Base-by-base conservation (phyloP, 2,888 invertebrate genomes). In the Biston stratarius region DNA sequence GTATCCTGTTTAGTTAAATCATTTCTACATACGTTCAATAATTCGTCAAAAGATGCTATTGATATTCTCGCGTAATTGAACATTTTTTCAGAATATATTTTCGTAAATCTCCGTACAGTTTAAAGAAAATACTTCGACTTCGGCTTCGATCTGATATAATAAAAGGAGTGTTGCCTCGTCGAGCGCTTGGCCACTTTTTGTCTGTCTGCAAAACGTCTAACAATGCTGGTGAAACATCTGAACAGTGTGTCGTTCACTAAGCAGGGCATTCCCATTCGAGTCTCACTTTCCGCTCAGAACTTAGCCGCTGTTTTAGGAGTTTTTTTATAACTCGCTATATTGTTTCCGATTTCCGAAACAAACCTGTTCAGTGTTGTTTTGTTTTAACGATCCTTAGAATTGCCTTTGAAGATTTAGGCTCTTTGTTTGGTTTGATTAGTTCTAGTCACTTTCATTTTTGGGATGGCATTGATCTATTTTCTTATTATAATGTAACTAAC, bases 301-400 rank as follows among this genome's bases (percentile, higher is more conserved):
- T 75, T 76, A 66, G 68, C 70, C 59, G 67, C 65, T 57, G 67
- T 71, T 74, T 74, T 73, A 71, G 68, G 70, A 69, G 67, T 72
- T 72, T 74, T n/a, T 76, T 74, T 76, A 71, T 67, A 70, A 70
- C 65, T 70, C 48, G 52, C 62, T 59, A 57, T 53, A 64, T 64
- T 69, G 67, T 69, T 69, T 71, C 63, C 70, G 64, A 69, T 69
- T 69, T 63, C 48, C 61, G 48, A 59, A 64, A 64, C 66, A 68
- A 63, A 63, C 59, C 56, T 58, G 53, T 34, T 36, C 45, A 55
- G 48, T 60, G 55, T 56, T 62, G 58, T 52, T 52, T 52, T 53
- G 49, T 64, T 66, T 60, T 52, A 66, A 65, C 63, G 65, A 63
- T 38, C 52, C 33, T 60, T 45, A n/a, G 45, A 61, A 56, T 48